These are phyloP conservation scores for Eurytoma californica DNA, from an alignment of 2,888 invertebrate genomes.

Conservation along the genomic window DNA sequence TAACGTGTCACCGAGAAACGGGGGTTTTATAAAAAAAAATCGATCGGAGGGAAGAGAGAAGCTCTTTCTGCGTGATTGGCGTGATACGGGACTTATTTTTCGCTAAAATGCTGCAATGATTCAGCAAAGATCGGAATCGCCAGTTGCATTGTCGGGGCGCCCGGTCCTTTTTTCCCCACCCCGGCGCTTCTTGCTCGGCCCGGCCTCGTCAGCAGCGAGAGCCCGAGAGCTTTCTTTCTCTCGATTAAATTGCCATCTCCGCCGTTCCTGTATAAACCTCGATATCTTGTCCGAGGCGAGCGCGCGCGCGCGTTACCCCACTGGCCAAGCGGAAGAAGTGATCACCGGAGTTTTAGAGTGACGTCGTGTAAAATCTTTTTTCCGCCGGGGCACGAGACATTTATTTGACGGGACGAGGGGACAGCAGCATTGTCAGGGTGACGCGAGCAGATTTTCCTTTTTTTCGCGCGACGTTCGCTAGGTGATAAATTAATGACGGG, in stretches of 20 bases:
- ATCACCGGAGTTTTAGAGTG: too few relatives aligned
- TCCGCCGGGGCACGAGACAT: neutral
- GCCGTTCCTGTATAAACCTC: slow-evolving; percentile 15
- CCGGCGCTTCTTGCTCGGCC: neutral
- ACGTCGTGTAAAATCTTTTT: neutral
- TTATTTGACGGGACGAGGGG: neutral
- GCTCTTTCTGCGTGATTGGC: neutral
- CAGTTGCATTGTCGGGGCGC: slow-evolving; percentile 13
- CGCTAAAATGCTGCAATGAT: slow-evolving; percentile 43
- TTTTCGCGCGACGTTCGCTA: slow-evolving; percentile 6
- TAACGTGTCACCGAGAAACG: too few relatives aligned
- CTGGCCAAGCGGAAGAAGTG: too few relatives aligned
- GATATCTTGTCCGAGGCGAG: neutral
- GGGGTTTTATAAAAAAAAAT: too few relatives aligned
- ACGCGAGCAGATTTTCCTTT: neutral
- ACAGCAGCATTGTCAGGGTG: slow-evolving; percentile 4
- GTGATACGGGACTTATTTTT: neutral
- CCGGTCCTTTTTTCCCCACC: slow-evolving; percentile 5
- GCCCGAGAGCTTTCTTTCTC: slow-evolving; percentile 12
- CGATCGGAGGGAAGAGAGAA: neutral
- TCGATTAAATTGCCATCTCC: slow-evolving; percentile 35
- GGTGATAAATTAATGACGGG: neutral
- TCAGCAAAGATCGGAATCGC: slow-evolving; percentile 47
- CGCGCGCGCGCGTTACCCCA: too few relatives aligned
- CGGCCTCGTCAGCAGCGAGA: slow-evolving; percentile 24